Evolutionary conservation across 2,113 vertebrate genomes (phyloP).

Genomic region (Crocuta crocuta): DNA sequence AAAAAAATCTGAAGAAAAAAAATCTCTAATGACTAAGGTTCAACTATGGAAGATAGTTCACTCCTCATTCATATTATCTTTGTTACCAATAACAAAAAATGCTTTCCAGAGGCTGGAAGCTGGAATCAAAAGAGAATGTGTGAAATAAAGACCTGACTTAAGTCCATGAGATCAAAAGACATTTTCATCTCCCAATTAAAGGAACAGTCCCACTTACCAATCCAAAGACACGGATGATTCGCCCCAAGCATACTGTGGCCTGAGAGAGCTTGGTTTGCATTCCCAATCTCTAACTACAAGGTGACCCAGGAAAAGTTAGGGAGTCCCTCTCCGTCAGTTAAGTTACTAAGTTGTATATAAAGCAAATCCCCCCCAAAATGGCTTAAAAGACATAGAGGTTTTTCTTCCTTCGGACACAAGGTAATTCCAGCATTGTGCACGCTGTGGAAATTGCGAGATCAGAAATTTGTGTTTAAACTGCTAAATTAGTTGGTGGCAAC

Average conservation of each 20-base stretch:
- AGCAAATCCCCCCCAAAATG: neutral
- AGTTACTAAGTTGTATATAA: neutral
- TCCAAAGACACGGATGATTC: neutral
- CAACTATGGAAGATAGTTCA: neutral
- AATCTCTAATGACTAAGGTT: neutral
- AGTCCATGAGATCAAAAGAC: neutral
- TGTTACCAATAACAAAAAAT: neutral
- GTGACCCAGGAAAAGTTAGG: neutral
- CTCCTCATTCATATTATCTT: neutral
- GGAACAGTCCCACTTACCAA: neutral
- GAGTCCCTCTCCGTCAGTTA: neutral
- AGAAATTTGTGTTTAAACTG: neutral
- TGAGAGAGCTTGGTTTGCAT: neutral
- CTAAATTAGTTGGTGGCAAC: neutral
- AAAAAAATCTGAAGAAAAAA: too few species aligned
- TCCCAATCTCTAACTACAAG: neutral
- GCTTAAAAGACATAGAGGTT: neutral
- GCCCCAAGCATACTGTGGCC: neutral
- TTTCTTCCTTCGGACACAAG: neutral
- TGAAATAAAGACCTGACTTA: neutral
- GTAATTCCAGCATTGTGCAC: neutral
- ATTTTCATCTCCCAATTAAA: neutral
- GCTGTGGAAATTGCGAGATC: neutral
- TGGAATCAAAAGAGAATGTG: neutral
- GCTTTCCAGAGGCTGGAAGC: neutral